Evolutionary conservation across 2,888 invertebrate species (phyloP).

Genomic region (Pristionchus japonicus): DNA sequence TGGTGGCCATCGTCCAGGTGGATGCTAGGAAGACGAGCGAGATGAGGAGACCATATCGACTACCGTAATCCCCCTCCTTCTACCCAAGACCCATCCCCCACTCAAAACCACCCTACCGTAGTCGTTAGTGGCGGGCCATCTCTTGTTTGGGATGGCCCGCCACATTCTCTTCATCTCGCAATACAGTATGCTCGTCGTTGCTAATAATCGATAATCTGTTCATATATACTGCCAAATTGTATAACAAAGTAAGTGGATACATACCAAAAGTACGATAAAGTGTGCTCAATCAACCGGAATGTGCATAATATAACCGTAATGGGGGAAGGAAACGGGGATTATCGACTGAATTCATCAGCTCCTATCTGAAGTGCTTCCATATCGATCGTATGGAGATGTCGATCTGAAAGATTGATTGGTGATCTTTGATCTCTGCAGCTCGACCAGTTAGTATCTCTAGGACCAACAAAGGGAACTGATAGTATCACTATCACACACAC

Average conservation of each 20-base stretch:
- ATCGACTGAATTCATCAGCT: background rate
- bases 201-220: conserved; percentile 29
- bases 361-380: conserved; percentile 26
- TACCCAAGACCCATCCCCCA: background rate
- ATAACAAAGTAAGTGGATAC: conserved; percentile 34
- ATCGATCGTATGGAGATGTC: conserved; percentile 14
- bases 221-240: conserved; percentile 21
- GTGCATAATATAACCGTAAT: conserved; percentile 38
- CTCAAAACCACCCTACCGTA: background rate
- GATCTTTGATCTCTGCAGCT: conserved; percentile 15
- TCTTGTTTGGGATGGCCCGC: conserved; percentile 21
- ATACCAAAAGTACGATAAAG: conserved; percentile 19
- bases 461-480: conserved; percentile 3
- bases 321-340: background rate
- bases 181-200: background rate
- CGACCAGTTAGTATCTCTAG: background rate
- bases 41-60: background rate
- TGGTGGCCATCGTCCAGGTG: conserved; percentile 42
- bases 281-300: conserved; percentile 40
- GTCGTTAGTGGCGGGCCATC: conserved; percentile 16
- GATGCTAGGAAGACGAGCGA: conserved; percentile 46
- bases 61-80: conserved; percentile 33
- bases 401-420: background rate
- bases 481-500: background rate
- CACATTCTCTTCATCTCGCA: conserved; percentile 6